phyloP scores from a whole-genome alignment of 2,113 vertebrate genomes.

The Holacanthus passer region DNA sequence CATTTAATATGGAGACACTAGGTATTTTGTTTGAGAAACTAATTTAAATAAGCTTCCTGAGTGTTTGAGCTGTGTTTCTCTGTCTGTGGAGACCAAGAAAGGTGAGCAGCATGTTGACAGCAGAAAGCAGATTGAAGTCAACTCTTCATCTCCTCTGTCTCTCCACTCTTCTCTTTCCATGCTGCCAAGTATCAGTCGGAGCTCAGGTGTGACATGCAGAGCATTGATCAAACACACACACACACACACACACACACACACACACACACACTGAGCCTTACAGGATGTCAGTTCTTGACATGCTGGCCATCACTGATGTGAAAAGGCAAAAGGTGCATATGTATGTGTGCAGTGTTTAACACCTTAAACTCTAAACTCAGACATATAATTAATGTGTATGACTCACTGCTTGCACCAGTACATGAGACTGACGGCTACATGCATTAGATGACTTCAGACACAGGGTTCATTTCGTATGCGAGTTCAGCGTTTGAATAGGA shows the following conservation, averaged over 20 bases:
- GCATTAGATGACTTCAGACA: constrained; percentile 6
- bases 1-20: background rate
- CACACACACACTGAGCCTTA: background rate
- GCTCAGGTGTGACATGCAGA: background rate
- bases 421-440: background rate
- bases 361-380: background rate
- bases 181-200: background rate
- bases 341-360: background rate
- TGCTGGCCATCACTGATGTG: background rate
- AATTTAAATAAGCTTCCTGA: background rate
- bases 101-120: background rate
- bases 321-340: background rate
- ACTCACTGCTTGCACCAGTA: background rate
- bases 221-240: background rate
- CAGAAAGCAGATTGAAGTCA: background rate
- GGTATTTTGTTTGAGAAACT: background rate
- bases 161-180: background rate
- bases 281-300: background rate
- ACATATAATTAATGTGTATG: background rate
- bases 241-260: no score
- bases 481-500: background rate
- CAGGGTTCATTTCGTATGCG: background rate
- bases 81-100: background rate
- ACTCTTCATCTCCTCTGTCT: no score
- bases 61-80: background rate